Evolutionary conservation across 2,113 vertebrate species (phyloP), one percentile per base, ranked within the genome.

Genomic region (Heliornis fulica): DNA sequence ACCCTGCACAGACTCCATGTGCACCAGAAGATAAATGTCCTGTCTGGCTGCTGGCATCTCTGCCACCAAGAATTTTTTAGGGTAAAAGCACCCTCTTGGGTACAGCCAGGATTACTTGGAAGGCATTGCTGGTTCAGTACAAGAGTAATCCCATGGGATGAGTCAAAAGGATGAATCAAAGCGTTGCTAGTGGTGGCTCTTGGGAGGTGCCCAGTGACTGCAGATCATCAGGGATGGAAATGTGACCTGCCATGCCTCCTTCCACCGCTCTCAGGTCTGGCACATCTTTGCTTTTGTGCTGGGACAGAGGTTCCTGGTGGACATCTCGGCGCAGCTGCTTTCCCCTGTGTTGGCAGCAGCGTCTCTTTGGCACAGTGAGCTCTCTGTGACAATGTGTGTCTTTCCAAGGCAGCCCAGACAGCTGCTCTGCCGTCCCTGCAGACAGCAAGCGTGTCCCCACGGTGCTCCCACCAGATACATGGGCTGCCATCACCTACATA

Each of bases 151-250:
- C 46, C 65, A 0, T 7, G 66, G 40, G 57, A n/a, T 72, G 50
- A 28, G 43, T 25, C 66, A 13, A 34, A 31, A 48, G n/a, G 11
- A 13, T 26, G 53, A 51, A 43, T 16, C 26, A 13, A 34, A 66
- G 48, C 1, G 0, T 38, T 66, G 4, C 16, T 25, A 4, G 11
- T 2, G 5, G 15, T 13, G 9, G 8, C 5, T 5, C 8, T 1
- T 15, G 29, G 20, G 34, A 90, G 64, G 29, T 13, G 32, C 46
- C 54, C 5, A 5, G n/a, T 46, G 38, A 11, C 29, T 36, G 36
- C 28, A 19, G 19, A 5, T 74, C 45, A 19, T 50, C 56, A 8
- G 50, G 51, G 60, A 26, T 14, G 38, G 38, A 36, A 57, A 31
- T 18, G 2, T 1, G 16, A 11, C 41, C 25, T 57, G 50, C 34